Conservation (phyloP, 2,113 vertebrate genomes). For the Chrysochloris asiatica region DNA sequence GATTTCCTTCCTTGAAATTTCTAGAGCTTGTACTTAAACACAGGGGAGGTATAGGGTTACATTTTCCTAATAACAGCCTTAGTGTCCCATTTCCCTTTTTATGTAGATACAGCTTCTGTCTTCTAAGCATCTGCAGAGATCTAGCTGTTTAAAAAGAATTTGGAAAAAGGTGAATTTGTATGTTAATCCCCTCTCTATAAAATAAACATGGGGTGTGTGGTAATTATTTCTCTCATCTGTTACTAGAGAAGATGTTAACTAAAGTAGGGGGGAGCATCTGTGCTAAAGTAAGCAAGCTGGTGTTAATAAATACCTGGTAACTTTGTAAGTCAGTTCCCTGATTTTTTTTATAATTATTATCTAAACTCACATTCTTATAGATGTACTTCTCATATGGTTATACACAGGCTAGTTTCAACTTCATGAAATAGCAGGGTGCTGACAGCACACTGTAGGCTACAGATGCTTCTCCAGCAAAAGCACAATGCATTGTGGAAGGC, state of each 20-base stretch:
- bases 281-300: slow-evolving; percentile 62
- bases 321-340: slow-evolving; percentile 56
- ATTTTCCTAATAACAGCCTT: slow-evolving; percentile 45
- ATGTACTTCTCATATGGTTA: slow-evolving; percentile 33
- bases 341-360: slow-evolving; percentile 31
- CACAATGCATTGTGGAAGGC: slow-evolving; percentile 27
- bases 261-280: slow-evolving; percentile 55
- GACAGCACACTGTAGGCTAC: slow-evolving; percentile 47
- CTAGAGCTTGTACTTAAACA: slow-evolving; percentile 38
- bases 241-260: slow-evolving; percentile 46
- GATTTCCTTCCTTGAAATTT: slow-evolving; percentile 17
- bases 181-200: slow-evolving; percentile 73
- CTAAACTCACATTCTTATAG: slow-evolving; percentile 54
- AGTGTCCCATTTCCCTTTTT: slow-evolving; percentile 62
- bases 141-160: slow-evolving; percentile 65
- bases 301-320: slow-evolving; percentile 41
- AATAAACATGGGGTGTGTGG: slow-evolving; percentile 68
- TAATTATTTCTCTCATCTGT: slow-evolving; percentile 74
- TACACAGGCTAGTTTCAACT: slow-evolving; percentile 50
- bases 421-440: slow-evolving; percentile 66
- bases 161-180: slow-evolving; percentile 76
- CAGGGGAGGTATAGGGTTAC: slow-evolving; percentile 36
- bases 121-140: slow-evolving; percentile 60
- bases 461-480: slow-evolving; percentile 45
- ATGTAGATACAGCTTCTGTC: slow-evolving; percentile 60